These are phyloP conservation scores for Siphamia tubifer DNA, from an alignment of 2,113 vertebrate species.

Conservation along the genomic window DNA sequence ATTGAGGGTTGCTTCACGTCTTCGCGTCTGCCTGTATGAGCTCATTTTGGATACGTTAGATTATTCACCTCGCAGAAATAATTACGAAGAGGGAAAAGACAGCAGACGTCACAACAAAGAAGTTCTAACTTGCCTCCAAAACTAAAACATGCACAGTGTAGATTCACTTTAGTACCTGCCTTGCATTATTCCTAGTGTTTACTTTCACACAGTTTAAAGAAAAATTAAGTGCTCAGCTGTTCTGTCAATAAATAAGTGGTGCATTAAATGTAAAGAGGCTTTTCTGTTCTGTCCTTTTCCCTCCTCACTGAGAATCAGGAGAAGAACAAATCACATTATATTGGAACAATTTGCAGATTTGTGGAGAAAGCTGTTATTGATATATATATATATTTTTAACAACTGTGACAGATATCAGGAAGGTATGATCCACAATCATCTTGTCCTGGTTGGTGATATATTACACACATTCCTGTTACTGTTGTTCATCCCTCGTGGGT, in stretches of 20 bases:
- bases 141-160: constrained; percentile 4
- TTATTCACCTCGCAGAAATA: neutral
- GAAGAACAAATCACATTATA: too few relatives aligned
- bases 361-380: neutral
- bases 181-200: constrained; percentile 16
- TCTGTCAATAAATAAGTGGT: constrained; percentile 61
- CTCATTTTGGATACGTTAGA: neutral
- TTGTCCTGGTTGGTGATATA: neutral
- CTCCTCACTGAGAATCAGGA: too few relatives aligned
- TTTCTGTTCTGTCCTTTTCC: neutral
- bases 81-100: neutral
- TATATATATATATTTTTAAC: neutral
- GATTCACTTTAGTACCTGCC: constrained; percentile 11
- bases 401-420: neutral
- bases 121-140: neutral
- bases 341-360: too few relatives aligned
- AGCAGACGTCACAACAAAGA: neutral
- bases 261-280: neutral
- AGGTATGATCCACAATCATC: neutral
- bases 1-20: neutral
- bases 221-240: neutral
- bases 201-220: constrained; percentile 2
- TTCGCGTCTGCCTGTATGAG: neutral
- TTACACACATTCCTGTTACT: neutral
- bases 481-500: neutral